Evolutionary conservation across 1,140 invertebrate genomes (phyloP).

Genomic region (Bombus confusus): DNA sequence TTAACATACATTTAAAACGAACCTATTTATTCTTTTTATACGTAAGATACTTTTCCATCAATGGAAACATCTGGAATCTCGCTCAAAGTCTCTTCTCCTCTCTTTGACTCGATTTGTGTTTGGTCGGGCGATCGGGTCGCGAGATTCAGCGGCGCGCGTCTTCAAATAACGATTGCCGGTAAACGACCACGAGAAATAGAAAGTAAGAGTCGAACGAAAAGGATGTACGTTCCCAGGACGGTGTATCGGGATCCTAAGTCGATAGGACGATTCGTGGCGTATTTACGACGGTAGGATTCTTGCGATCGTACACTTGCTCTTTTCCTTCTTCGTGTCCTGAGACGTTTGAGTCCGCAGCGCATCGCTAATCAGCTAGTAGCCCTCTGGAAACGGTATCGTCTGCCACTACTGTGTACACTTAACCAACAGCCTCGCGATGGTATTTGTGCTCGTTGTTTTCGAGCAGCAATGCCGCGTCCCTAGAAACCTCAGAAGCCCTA

Average conservation of each 20-base stretch:
- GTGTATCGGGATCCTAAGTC: conserved; percentile 4
- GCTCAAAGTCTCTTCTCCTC: background rate
- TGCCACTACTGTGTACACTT: background rate
- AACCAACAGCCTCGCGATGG: background rate
- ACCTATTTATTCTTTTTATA: background rate
- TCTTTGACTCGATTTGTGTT: conserved; percentile 3
- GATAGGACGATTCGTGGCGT: conserved; percentile 43
- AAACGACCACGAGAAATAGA: conserved; percentile 39
- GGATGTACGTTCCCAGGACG: conserved; percentile 17
- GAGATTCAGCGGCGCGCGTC: conserved; percentile 50
- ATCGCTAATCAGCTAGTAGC: conserved; percentile 68
- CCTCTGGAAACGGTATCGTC: conserved; percentile 49
- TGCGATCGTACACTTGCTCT: conserved; percentile 24
- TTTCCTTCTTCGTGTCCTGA: conserved; percentile 37
- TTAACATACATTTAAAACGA: background rate
- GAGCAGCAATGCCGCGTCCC: background rate
- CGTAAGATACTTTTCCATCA: background rate
- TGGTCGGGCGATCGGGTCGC: conserved; percentile 37
- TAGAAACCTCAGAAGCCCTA: conserved; percentile 5
- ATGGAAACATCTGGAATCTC: conserved; percentile 5
- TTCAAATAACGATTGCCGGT: conserved; percentile 41
- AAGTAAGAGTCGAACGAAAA: conserved; percentile 45
- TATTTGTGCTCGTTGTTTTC: conserved; percentile 4
- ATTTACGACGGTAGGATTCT: conserved; percentile 57
- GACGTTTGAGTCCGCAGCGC: conserved; percentile 48